Evolutionary conservation across 2,888 invertebrate genomes (phyloP), one percentile per base, ranked within the genome.

Genomic region (Kryphioiulus occultus): DNA sequence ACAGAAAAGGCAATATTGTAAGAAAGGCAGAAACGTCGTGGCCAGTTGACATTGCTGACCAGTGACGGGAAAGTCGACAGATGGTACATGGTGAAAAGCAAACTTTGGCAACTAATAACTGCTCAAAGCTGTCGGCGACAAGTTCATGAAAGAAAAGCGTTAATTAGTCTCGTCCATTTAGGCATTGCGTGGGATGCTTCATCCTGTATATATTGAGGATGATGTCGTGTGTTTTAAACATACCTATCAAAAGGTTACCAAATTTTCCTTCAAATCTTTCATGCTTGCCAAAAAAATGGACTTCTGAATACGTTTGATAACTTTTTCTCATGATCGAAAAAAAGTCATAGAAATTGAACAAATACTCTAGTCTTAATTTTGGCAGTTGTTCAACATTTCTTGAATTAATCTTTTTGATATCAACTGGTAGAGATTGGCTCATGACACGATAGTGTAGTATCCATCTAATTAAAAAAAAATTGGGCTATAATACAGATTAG

Each of bases 21-120:
- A 59, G n/a, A 59, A 59, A 59, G 19, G 22, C 59, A n/a, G 19
- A 59, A n/a, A 19, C 59, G 59, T 7, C 19, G 59, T 59, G 59
- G 59, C n/a, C 59, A 59, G 59, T 59, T 59, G 59, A 59, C 59
- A 59, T 59, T 59, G 59, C 59, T 59, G 59, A 59, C 59, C 59
- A 59, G 59, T 4, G 59, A 59, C 22, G 59, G 59, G 59, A 59
- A 59, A 59, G n/a, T 22, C 59, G 59, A 59, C 59, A 59, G 59
- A 59, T 59, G 59, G n/a, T 59, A 59, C n/a, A 59, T 59, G 59
- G 22, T 7, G 59, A 59, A 53, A 59, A 59, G 59, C 59, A 59
- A 59, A 59, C 59, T 59, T 59, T 0, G 9, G 59, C 53, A 53
- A 53, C 53, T 53, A 53, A 53, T 53, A 53, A 53, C 19, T 5